A percentile compares a stretch with the other conserved stretches of the same genome.
Evolutionary conservation across 2,888 invertebrate species (phyloP).

Genomic region (Metacarcinus magister): DNA sequence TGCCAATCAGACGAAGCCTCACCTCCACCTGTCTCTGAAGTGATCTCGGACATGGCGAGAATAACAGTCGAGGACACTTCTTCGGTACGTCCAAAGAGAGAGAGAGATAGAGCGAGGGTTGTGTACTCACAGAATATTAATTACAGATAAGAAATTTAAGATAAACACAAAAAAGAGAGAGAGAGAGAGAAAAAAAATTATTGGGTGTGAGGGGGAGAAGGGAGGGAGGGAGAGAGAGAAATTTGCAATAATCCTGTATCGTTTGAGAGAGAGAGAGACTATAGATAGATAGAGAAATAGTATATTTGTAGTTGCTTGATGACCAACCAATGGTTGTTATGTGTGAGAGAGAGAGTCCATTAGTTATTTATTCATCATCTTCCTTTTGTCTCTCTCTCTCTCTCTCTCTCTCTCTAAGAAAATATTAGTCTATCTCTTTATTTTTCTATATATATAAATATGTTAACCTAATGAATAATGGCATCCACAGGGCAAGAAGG

Average conservation of each 20-base stretch:
- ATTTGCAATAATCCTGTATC: not conserved
- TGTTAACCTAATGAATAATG: not conserved
- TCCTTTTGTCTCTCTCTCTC: not conserved
- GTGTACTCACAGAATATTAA: no score
- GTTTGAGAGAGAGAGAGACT: no score
- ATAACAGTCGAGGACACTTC: conserved; percentile 74
- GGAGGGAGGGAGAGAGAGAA: not conserved
- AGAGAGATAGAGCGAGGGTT: no score
- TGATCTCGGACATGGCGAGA: conserved; percentile 72
- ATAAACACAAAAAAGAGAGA: no score
- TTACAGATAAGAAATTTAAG: no score
- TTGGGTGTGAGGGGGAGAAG: not conserved
- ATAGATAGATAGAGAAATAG: no score
- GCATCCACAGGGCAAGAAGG: conserved; percentile 39
- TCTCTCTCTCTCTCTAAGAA: not conserved
- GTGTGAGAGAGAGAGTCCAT: no score
- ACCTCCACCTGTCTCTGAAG: conserved; percentile 86
- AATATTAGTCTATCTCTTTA: not conserved
- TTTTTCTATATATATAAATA: not conserved
- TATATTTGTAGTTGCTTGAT: no score
- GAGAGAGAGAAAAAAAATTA: no score
- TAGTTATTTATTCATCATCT: not conserved
- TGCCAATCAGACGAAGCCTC: conserved; percentile 88
- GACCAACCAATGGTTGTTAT: no score
- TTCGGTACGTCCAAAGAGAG: conserved; percentile 78